Conservation (phyloP, 2,113 vertebrate genomes). For the Cyphotilapia sp. region DNA sequence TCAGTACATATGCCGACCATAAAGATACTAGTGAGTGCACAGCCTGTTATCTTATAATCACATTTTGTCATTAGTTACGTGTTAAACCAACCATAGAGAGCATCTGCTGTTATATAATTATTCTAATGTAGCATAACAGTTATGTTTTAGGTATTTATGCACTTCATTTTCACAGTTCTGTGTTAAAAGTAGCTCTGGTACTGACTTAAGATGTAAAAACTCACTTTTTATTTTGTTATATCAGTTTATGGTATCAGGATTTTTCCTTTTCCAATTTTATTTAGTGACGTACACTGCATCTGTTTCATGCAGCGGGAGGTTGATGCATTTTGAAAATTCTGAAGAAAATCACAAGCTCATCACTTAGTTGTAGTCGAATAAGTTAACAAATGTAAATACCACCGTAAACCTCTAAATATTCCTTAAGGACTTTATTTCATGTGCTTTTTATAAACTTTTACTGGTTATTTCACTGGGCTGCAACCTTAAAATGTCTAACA, state of each 20-base stretch:
- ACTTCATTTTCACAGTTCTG: not conserved
- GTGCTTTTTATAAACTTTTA: not conserved
- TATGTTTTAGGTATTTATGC: not conserved
- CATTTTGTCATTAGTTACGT: not conserved
- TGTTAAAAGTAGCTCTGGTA: not conserved
- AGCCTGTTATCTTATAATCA: not conserved
- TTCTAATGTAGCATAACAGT: not conserved
- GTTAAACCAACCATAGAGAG: not conserved
- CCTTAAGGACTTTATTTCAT: not conserved
- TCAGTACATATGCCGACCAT: not conserved
- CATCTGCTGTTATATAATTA: not conserved
- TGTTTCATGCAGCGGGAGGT: not conserved
- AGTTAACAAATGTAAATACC: not conserved
- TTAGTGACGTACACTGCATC: not conserved
- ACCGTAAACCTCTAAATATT: not conserved
- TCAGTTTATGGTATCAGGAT: not conserved
- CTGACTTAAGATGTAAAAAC: not conserved
- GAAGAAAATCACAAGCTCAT: not conserved
- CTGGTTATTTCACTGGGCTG: not conserved
- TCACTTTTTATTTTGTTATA: not conserved
- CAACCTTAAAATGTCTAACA: not conserved
- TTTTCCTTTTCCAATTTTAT: not conserved
- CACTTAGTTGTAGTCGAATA: not conserved
- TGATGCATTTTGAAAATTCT: not conserved
- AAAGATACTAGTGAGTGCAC: not conserved